Base-by-base conservation (phyloP, 1,140 invertebrate genomes). In the Drepana arcuata region DNA sequence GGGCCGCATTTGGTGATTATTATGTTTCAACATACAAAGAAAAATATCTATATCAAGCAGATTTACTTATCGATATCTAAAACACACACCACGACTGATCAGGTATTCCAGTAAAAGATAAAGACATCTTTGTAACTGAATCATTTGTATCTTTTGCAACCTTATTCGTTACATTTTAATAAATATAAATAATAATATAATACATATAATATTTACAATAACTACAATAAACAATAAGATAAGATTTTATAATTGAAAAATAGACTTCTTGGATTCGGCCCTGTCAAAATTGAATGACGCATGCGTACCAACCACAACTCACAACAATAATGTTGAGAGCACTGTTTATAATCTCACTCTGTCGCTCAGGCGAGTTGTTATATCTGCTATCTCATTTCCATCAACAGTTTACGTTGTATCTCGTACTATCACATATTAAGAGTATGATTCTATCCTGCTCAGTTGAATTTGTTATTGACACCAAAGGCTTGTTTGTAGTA, bases 241-340 rank as follows among this genome's bases (percentile, higher is more conserved):
- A n/a, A n/a, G n/a, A n/a, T 21, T 4, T 21, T 21, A 9, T 9
- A 21, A 21, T 21, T 21, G 4, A 21, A 21, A 38, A 30, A 18
- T 40, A 31, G 32, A 31, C 10, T 6, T 26, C 24, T 34, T 24
- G 7, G 73, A 32, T 71, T 54, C 65, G 42, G 24, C 49, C 60
- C 75, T 77, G 71, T 11, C n/a, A 25, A 41, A 44, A 33, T 28
- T 14, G 51, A 60, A 62, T 78, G 63, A 81, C 73, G 77, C 77
- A 81, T 78, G 77, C 73, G 77, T 75, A 64, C 71, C 71, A 74
- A 71, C 62, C 63, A 46, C 53, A 54, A 67, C 46, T 36, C 51
- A 46, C 60, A 62, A 64, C 68, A 44, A 63, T 68, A 56, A 62
- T 65, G 60, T 54, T 54, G 37, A 40, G 41, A 62, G 24, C 59